Base-by-base conservation (phyloP, 2,113 vertebrate genomes). In the Indri indri region DNA sequence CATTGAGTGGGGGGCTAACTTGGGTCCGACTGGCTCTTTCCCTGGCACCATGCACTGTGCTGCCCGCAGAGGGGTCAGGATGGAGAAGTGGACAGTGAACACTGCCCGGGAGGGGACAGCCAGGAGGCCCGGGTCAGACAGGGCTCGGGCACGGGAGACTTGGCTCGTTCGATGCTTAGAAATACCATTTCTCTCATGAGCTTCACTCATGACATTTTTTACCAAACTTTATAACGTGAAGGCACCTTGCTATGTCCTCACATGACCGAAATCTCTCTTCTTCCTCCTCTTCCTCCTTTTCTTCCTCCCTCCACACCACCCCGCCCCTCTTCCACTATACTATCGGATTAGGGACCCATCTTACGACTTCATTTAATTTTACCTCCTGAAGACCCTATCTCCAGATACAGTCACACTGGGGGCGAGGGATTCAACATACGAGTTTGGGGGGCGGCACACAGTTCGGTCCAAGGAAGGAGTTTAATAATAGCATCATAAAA, bases 21-120 rank as follows among this genome's bases (percentile, higher is more conserved):
- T 8, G 47, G 54, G 54, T 9, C n/a, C 22, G 37, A 22, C 73
- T 61, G 42, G 65, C 63, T 45, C 59, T 74, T 83, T 50, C 66
- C 8, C 40, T 30, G 50, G 32, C 17, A 22, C 25, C 1, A 0
- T 12, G 27, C 13, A 22, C 20, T 1, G 1, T 8, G 83, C 54
- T 80, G 52, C 23, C n/a, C 22, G 22, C 63, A 59, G 74, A 37
- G 42, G 92, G 65, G 70, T 27, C 54, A 32, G 40, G 73, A 47
- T 59, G 16, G 54, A 70, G 34, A 45, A 25, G 17, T 0, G 11
- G 18, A 42, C 37, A 16, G 8, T 40, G 85, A 42, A 30, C 17
- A 23, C 27, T 9, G 57, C 22, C 52, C 6, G 17, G 52, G 52
- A 18, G 52, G 17, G 17, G 52, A 6, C 17, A 54, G 17, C 52